Evolutionary conservation across 2,797 vertebrate species (phyloP).

Genomic region (Lepilemur ruficaudatus): DNA sequence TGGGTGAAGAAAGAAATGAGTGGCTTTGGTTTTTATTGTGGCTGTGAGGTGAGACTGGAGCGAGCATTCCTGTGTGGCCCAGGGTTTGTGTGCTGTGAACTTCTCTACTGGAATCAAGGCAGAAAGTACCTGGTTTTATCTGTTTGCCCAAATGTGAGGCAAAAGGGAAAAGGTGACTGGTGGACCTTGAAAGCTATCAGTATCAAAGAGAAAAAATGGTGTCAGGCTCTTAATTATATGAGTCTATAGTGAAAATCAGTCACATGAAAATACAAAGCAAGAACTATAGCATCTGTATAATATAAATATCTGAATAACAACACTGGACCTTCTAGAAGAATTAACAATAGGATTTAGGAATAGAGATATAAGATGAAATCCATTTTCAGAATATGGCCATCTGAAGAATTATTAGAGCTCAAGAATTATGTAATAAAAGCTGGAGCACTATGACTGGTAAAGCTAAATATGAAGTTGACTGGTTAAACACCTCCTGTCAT

Average conservation of each 20-base stretch:
- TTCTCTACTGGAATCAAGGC: background rate
- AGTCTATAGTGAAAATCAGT: background rate
- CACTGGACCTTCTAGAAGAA: background rate
- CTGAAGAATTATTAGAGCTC: background rate
- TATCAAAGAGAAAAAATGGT: background rate
- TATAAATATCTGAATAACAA: background rate
- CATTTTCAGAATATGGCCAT: background rate
- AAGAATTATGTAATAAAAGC: background rate
- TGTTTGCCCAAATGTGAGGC: background rate
- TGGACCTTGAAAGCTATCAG: background rate
- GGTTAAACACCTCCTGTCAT: background rate
- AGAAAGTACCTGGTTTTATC: background rate
- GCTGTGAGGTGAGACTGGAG: accelerated
- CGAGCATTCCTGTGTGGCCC: background rate
- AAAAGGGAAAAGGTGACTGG: background rate
- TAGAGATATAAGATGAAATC: background rate
- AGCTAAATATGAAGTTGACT: background rate
- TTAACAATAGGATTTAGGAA: background rate
- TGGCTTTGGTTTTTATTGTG: background rate
- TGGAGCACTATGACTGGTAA: background rate
- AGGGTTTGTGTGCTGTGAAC: background rate
- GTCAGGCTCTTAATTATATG: background rate
- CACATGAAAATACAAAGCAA: background rate
- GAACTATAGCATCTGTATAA: background rate
- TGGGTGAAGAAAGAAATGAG: background rate